phyloP scores from a whole-genome alignment of 2,888 invertebrate species.

The Glyphotaelius pellucidus region DNA sequence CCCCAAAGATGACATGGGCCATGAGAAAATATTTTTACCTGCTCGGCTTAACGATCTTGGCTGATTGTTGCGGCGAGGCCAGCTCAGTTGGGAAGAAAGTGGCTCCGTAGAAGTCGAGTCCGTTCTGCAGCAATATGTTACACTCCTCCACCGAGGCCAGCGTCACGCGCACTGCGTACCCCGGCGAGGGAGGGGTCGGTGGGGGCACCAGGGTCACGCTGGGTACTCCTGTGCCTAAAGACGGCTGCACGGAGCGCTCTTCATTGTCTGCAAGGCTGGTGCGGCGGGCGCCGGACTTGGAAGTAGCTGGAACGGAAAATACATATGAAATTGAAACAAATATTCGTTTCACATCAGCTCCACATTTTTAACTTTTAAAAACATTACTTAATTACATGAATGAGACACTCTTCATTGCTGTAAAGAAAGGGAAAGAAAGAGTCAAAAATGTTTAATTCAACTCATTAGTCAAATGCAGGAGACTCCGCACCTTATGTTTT shows the following conservation, averaged over 20 bases:
- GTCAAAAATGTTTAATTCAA: no score
- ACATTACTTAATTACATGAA: no score
- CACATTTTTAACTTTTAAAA: no score
- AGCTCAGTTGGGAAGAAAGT: slow-evolving; percentile 92
- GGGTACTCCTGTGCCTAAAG: slow-evolving; percentile 70
- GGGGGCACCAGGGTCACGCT: slow-evolving; percentile 70
- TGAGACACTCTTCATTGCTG: no score
- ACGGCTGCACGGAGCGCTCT: slow-evolving; percentile 68
- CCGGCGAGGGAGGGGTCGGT: slow-evolving; percentile 74
- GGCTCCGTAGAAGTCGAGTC: slow-evolving; percentile 91
- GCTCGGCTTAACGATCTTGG: slow-evolving; percentile 78
- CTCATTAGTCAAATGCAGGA: no score
- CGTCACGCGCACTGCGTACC: slow-evolving; percentile 84
- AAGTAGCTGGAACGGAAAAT: slow-evolving; percentile 63
- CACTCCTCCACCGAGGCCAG: slow-evolving; percentile 87
- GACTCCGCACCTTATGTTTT: no score
- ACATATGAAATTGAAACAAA: not conserved
- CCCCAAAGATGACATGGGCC: no score
- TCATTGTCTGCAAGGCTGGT: slow-evolving; percentile 60
- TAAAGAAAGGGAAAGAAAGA: no score
- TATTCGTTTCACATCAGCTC: no score
- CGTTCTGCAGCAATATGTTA: slow-evolving; percentile 88
- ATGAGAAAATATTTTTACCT: slow-evolving; percentile 69
- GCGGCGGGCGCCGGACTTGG: slow-evolving; percentile 69
- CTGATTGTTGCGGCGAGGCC: slow-evolving; percentile 81